Evolutionary conservation across 1,140 invertebrate species (phyloP).

Genomic region (Zaprionus kolodkinae): DNA sequence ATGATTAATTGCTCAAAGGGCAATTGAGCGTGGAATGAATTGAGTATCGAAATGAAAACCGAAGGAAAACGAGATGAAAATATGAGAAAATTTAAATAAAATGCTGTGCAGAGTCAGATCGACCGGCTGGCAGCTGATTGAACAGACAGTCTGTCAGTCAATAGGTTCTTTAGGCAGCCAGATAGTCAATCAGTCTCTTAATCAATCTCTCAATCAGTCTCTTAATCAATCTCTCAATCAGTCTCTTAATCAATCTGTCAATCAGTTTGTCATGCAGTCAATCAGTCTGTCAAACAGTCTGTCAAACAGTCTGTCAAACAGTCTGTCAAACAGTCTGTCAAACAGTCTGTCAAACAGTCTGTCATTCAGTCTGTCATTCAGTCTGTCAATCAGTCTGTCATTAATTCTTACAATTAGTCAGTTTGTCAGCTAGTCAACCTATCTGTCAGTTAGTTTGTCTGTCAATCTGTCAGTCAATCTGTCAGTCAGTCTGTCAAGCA

Average conservation of each 20-base stretch:
- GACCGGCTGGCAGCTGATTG: neutral
- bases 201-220: neutral
- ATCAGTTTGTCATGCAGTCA: neutral
- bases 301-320: neutral
- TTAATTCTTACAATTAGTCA: neutral
- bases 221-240: too few species aligned
- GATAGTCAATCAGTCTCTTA: too few species aligned
- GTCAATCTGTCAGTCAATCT: neutral
- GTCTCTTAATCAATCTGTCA: too few species aligned
- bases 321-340: neutral
- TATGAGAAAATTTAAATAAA: neutral
- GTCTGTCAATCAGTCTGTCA: neutral
- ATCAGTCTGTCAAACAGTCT: neutral
- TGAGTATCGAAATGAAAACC: neutral
- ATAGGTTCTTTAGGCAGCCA: too few species aligned
- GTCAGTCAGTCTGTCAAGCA: too few species aligned
- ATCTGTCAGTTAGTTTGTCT: neutral
- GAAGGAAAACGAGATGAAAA: neutral
- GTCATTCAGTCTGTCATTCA: neutral
- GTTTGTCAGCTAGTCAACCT: too few species aligned
- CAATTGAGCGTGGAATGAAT: slow-evolving; percentile 10
- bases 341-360: neutral
- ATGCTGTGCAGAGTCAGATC: neutral
- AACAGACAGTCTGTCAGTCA: too few species aligned
- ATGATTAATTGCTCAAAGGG: slow-evolving; percentile 27